These are phyloP conservation scores for Gopherus flavomarginatus DNA, from an alignment of 2,113 vertebrate species.

Conservation along the genomic window DNA sequence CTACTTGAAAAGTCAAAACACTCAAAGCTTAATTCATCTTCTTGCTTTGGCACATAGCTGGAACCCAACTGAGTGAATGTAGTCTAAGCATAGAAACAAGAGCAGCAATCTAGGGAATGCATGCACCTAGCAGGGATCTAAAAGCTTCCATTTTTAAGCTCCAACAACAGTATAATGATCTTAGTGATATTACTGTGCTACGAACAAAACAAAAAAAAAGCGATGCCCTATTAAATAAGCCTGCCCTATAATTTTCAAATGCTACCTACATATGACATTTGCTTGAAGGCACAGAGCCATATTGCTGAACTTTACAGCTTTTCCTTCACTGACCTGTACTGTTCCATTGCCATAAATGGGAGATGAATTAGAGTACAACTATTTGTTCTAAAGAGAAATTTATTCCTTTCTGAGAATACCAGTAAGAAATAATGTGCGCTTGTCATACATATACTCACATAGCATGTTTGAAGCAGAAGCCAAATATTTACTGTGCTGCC, in stretches of 20 bases:
- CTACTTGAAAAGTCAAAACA: background rate
- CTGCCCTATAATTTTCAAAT: constrained; percentile 25
- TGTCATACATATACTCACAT: background rate
- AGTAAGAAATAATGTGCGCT: background rate
- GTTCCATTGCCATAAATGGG: background rate
- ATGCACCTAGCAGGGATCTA: constrained; percentile 38
- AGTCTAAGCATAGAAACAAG: constrained; percentile 67
- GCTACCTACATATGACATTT: background rate
- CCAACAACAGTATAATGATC: constrained; percentile 29
- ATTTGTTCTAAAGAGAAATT: background rate
- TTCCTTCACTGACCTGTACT: background rate
- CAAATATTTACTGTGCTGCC: background rate
- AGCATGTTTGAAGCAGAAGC: background rate
- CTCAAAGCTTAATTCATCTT: constrained; percentile 57
- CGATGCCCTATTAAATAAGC: background rate
- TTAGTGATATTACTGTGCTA: constrained; percentile 1
- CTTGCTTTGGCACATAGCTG: constrained; percentile 48
- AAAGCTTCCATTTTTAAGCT: constrained; percentile 52
- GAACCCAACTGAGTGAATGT: constrained; percentile 50
- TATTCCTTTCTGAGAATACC: background rate
- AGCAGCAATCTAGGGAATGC: constrained; percentile 46
- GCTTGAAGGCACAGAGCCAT: background rate
- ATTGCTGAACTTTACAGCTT: background rate
- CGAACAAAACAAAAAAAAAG: background rate
- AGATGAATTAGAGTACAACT: background rate